Evolutionary conservation across 2,888 invertebrate species (phyloP).

Genomic region (Sepiola atlantica): DNA sequence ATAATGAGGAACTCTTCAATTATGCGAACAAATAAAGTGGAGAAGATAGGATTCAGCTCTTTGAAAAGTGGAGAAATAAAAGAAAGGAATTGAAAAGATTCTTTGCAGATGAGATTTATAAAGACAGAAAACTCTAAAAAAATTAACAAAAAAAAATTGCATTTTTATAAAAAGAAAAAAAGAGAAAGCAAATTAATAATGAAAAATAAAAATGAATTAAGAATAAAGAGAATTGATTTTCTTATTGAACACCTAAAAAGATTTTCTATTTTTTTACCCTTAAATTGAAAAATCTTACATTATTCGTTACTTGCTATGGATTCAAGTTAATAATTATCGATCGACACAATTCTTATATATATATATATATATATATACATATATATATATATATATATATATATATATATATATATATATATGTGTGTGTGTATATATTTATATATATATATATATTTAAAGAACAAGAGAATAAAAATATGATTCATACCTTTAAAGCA

Average conservation of each 20-base stretch:
- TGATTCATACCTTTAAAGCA: too few relatives aligned
- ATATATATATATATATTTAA: too few relatives aligned
- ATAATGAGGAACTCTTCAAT: constrained; percentile 12
- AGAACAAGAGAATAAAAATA: too few relatives aligned
- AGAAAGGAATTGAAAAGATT: constrained; percentile 6
- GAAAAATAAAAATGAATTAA: neutral
- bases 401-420: too few relatives aligned
- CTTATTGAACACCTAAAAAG: neutral
- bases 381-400: too few relatives aligned
- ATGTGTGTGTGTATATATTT: too few relatives aligned
- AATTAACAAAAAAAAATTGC: neutral
- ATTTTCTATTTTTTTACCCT: neutral
- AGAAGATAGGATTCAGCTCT: neutral
- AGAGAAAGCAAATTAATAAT: neutral
- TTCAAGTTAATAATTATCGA: constrained; percentile 32
- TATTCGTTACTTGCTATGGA: neutral
- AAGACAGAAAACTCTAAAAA: neutral
- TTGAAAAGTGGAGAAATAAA: neutral
- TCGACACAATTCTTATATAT: neutral
- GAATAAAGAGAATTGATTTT: neutral
- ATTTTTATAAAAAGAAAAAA: neutral
- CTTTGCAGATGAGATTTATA: neutral
- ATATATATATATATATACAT: too few relatives aligned
- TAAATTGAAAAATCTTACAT: neutral
- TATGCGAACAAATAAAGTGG: neutral